Evolutionary conservation across 2,888 invertebrate species (phyloP), one percentile per base, ranked within the genome.

Genomic region (Pyrocoelia pectoralis): DNA sequence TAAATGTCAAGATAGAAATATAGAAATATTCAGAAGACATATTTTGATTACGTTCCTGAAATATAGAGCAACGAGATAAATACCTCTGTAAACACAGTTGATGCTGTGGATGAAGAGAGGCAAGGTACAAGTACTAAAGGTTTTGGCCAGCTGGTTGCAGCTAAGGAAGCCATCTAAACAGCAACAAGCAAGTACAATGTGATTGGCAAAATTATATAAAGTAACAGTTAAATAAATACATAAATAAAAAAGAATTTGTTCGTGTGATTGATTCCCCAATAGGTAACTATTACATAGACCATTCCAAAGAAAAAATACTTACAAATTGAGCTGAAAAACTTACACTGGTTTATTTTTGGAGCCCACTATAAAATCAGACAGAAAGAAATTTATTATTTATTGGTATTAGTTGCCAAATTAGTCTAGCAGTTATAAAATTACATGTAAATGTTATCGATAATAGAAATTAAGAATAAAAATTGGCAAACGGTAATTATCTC

Each of bases 91-190:
- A 98, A 99, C 46, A 97, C 97, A 50, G 93, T 90, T 0, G 98
- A 94, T 8, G 98, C 98, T 6, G 98, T 97, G 1, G 96, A 95
- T 97, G 98, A 98, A 0, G 98, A 97, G 28, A 99, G 85, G 78
- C 98, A 98, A 46, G 99, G 98, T 14, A 98, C 92, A 62, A 98
- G 83, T 2, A 95, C 92, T 70, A 98, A 82, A 5, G 98, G 98
- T 77, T 96, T 93, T 17, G 94, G 94, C 94, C 97, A 97, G 82
- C 93, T 97, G 9, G 95, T 93, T 10, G 97, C 98, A 68, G 98
- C 97, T 71, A 99, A 84, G 4, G 97, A 97, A 68, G 98, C 98
- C 98, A 98, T 99, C 96, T 98, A 82, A 53, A 77, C 56, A 43
- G 46, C 18, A 46, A 46, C 18, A 17, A 46, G 33, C 33, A n/a